Evolutionary conservation across 2,113 vertebrate species (phyloP), one percentile per base, ranked within the genome.

Genomic region (Potamarius usumacintae): DNA sequence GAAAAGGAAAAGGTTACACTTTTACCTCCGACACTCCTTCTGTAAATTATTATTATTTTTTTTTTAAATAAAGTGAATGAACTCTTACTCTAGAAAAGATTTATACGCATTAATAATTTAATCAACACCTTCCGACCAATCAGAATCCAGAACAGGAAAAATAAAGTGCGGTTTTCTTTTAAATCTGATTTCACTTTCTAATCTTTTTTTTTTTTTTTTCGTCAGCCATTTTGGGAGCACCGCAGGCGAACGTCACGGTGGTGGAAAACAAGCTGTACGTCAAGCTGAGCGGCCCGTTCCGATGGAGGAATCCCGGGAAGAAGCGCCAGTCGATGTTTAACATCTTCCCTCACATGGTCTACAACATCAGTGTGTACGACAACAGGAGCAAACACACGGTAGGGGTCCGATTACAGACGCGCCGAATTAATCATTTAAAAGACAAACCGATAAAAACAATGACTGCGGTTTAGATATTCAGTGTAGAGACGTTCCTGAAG

Each of bases 171-270:
- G 42, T 42, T 42, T 42, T 42, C 42, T 42, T 42, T n/a, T 5
- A 48, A 48, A 62, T 82, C 30, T 48, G 9, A n/a, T 14, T 50
- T n/a, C 42, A 25, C 8, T 79, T n/a, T 30, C n/a, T 17, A 69
- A 69, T 10, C 2, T 0, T 71, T 10, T 50, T 55, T 50, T 48
- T 4, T n/a, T 63, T 63, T 2, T 58, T 1, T 5, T 52, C 0
- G 25, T 9, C 83, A 99, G 97, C 97, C 63, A 94, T 85, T 86
- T 95, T 98, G 81, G 96, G 96, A 55, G 95, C 96, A 42, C 98
- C 98, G 0, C 25, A 88, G 17, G 83, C 98, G 85, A 91, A 91
- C 27, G 67, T 98, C 82, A 94, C 91, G 42, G 74, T 93, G 62
- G 90, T 93, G 4, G 93, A 94, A 30, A 96, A 92, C 88, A 95